Evolutionary conservation across 2,888 invertebrate species (phyloP), one percentile per base, ranked within the genome.

Genomic region (Drosophila borealis): DNA sequence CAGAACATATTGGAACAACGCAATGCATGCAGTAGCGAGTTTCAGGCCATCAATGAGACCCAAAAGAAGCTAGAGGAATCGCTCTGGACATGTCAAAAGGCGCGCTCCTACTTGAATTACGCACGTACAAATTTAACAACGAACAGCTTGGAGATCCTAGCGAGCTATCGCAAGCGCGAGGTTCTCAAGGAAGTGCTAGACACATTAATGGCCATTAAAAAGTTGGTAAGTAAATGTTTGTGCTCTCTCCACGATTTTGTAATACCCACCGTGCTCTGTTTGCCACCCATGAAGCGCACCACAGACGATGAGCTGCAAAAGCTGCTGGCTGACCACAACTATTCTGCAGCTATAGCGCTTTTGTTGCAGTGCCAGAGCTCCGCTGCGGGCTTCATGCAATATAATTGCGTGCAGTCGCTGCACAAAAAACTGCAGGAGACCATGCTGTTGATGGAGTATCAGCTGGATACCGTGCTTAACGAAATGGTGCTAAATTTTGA

Each of bases 1-100:
- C 97, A 98, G 81, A 93, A 99, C 37, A 99, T 99, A 84, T 94
- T 98, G 5, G 97, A 98, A 90, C 98, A 99, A 80, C 96, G 98
- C 65, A 96, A 95, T 77, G 95, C 96, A 0, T 98, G 98, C 91
- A 96, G 96, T 80, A 94, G 95, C 17, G 98, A 99, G 90, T 96
- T 99, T 85, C 94, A 95, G 62, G 95, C 95, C 71, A 95, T 97
- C 34, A 93, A 95, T 56, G 94, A 94, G 77, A 90, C 97, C 14
- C 95, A 96, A 74, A 94, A 95, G 65, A 94, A 96, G 78, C 93
- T 98, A 3, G 93, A 94, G 50, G 94, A 94, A 49, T 95, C 96
- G 0, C 89, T 97, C 11, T 93, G 94, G 75, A 95, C 95, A 0
- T 97, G 97, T 84, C 94, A 94, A 66, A 93, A 94, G 70, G 96